phyloP scores from a whole-genome alignment of 2,113 vertebrate genomes.

The Aspiorhynchus laticeps region DNA sequence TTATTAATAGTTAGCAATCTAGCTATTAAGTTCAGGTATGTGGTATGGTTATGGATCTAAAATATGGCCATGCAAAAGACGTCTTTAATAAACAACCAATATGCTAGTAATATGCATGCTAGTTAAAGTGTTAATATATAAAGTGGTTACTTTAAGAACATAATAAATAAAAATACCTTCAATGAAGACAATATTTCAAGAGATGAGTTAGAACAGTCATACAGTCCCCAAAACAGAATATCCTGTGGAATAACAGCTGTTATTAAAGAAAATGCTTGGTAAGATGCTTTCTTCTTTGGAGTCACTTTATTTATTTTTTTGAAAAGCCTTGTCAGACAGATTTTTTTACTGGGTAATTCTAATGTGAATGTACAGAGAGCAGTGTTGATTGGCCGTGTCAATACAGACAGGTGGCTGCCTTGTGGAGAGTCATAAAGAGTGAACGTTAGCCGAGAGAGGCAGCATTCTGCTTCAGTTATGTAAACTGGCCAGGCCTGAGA shows the following conservation, averaged over 20 bases:
- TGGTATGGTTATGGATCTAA: no score
- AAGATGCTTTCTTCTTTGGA: background rate
- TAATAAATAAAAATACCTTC: background rate
- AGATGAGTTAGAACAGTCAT: background rate
- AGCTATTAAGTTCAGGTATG: no score
- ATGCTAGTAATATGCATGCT: no score
- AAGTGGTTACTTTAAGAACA: background rate
- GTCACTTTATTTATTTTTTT: background rate
- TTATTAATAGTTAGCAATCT: no score
- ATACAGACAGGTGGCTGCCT: slow-evolving; percentile 40
- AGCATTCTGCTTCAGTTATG: slow-evolving; percentile 77
- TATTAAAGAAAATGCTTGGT: background rate
- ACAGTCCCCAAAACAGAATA: background rate
- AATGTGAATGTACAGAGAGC: background rate
- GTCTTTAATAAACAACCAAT: no score
- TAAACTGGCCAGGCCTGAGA: slow-evolving; percentile 74
- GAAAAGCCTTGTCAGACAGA: background rate
- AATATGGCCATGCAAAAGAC: no score
- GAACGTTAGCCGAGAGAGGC: slow-evolving; percentile 71
- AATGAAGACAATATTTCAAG: background rate
- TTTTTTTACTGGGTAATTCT: background rate
- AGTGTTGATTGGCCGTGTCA: slow-evolving; percentile 7
- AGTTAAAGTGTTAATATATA: no score
- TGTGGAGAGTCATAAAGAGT: slow-evolving; percentile 55
- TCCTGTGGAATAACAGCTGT: background rate